phyloP scores from a whole-genome alignment of 2,888 invertebrate species.

The Chromoteleia sp. region DNA sequence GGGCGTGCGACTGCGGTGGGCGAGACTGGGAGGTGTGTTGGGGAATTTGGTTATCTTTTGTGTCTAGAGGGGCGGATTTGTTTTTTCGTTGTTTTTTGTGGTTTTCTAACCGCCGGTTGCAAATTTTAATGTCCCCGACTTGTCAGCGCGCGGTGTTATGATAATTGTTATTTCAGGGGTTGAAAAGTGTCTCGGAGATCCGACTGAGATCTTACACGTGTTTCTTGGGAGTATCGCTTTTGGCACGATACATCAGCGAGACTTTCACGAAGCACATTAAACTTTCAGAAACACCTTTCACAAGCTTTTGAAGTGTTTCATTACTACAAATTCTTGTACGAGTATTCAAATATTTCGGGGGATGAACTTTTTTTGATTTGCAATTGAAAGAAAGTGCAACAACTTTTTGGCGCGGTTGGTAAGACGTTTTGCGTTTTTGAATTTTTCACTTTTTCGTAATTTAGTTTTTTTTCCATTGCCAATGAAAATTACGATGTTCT shows the following conservation, averaged over 20 bases:
- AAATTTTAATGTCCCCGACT: constrained; percentile 23
- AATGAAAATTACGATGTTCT: too few species aligned
- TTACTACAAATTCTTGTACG: constrained; percentile 63
- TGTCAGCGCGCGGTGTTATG: constrained; percentile 47
- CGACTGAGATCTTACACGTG: constrained; percentile 62
- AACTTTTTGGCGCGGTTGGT: not conserved
- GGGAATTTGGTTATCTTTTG: too few species aligned
- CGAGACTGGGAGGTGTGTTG: too few species aligned
- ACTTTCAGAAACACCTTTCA: constrained; percentile 65
- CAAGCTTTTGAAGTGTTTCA: constrained; percentile 68
- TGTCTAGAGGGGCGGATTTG: too few species aligned
- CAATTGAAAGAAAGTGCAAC: constrained; percentile 16
- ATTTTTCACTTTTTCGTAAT: not conserved
- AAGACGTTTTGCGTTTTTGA: not conserved
- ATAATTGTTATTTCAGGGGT: constrained; percentile 60
- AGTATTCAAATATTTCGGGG: constrained; percentile 59
- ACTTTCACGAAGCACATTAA: constrained; percentile 65
- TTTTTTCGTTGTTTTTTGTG: not conserved
- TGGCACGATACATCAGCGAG: constrained; percentile 62
- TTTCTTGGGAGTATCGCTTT: constrained; percentile 56
- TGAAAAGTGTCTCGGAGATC: constrained; percentile 57
- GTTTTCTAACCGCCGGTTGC: not conserved
- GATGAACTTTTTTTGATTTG: constrained; percentile 21
- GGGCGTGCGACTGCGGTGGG: too few species aligned
- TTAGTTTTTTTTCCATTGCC: too few species aligned